These are phyloP conservation scores for Sinhomidia bicolor DNA, from an alignment of 2,888 invertebrate species.

Conservation along the genomic window DNA sequence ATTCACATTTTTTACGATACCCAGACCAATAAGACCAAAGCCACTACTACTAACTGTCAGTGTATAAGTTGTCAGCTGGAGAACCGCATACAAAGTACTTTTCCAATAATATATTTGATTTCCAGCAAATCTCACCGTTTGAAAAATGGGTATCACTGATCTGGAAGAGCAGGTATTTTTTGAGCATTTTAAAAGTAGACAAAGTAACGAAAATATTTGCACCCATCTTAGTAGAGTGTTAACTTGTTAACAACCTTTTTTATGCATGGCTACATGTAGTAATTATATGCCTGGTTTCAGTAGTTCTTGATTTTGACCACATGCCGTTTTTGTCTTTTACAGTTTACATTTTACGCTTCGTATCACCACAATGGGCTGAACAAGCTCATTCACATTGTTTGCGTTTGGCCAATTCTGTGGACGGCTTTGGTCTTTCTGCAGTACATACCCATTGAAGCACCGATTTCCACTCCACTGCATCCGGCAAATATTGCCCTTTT, in stretches of 20 bases:
- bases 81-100: not conserved
- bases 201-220: too few relatives aligned
- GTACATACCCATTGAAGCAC: conserved; percentile 73
- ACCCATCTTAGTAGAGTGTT: too few relatives aligned
- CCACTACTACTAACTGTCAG: not conserved
- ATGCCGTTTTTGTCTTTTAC: not conserved
- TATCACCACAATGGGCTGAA: conserved; percentile 79
- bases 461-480: conserved; percentile 71
- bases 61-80: conserved; percentile 30
- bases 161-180: conserved; percentile 77
- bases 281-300: too few relatives aligned
- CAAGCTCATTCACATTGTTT: conserved; percentile 79
- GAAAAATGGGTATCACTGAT: conserved; percentile 76
- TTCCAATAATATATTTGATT: not conserved
- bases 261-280: not conserved
- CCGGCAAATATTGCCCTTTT: conserved; percentile 77
- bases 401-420: conserved; percentile 80
- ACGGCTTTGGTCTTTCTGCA: conserved; percentile 76
- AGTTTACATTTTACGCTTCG: conserved; percentile 80
- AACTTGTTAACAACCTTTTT: too few relatives aligned
- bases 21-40: too few relatives aligned
- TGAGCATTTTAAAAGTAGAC: too few relatives aligned
- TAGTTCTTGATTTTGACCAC: not conserved
- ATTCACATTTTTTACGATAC: too few relatives aligned
- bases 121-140: not conserved